Base-by-base conservation (phyloP, 2,797 vertebrate genomes). In the Xenopus petersii region DNA sequence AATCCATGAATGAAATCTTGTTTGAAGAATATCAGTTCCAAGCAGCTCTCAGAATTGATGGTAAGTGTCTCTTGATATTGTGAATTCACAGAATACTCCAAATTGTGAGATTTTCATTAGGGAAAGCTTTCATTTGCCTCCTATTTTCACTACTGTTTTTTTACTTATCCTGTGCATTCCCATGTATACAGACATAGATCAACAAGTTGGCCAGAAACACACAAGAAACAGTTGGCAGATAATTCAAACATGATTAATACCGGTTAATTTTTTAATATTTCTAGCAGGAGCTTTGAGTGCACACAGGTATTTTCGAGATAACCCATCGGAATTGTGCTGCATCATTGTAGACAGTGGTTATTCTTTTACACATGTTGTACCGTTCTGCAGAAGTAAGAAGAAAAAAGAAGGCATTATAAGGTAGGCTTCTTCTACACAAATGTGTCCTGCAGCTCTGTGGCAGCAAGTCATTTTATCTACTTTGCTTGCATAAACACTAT, bases 11-110 rank as follows among this genome's bases (percentile, higher is more conserved):
- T 82, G 98, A 99, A 92, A 99, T 99, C 75, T 87, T 99, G 10
- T 99, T 99, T 87, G 98, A 99, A 86, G 98, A 99, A 83, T 99
- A 99, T 82, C 97, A 98, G 12, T 98, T 99, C 86, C 97, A 98
- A 87, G 94, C 96, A 12, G 97, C 93, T 64, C 92, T 98, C 74
- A 87, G 97, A 84, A 94, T 93, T 73, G 98, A 98, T 61, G 89
- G 97, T 97, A 80, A 90, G 92, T 90, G 64, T 75, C 11, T 74
- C 10, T 75, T 61, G 17, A 61, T 65, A 11, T 15, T 55, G 58
- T 48, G 54, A 33, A 8, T 16, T 56, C 16, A 5, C 9, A 56
- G 46, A 24, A 65, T 2, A 30, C 26, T 30, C 26, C 1, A 30
- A 30, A 30, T 30, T 21, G 21, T 21, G 21, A 4, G 26, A 30